Evolutionary conservation across 1,140 invertebrate genomes (phyloP).

Genomic region (Brachionus plicatilis): DNA sequence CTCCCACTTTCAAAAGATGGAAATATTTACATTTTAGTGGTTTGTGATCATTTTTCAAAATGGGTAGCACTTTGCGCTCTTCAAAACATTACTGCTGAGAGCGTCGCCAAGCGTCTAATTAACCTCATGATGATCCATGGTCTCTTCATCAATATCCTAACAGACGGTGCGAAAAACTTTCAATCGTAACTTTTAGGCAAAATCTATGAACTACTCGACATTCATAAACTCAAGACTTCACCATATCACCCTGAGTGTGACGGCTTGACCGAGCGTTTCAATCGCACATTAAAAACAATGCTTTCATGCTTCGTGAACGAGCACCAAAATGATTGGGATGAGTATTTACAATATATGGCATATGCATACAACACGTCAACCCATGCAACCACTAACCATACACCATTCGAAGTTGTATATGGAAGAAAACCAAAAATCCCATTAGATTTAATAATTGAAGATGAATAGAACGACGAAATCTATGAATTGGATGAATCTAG

Average conservation of each 20-base stretch:
- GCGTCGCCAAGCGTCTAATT: constrained; percentile 36
- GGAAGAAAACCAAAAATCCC: too few species aligned
- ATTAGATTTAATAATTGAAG: not conserved
- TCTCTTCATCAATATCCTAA: not conserved
- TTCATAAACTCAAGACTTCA: constrained; percentile 38
- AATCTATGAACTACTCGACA: constrained; percentile 13
- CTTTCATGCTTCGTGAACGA: not conserved
- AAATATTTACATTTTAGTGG: constrained; percentile 50
- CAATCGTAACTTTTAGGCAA: constrained; percentile 41
- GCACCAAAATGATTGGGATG: constrained; percentile 6
- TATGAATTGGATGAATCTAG: not conserved
- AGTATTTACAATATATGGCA: not conserved
- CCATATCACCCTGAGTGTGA: constrained; percentile 6
- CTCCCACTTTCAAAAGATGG: constrained; percentile 41
- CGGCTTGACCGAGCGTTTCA: constrained; percentile 12
- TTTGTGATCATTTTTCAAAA: constrained; percentile 53
- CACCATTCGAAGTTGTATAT: not conserved
- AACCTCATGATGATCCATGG: constrained; percentile 1
- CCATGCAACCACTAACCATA: not conserved
- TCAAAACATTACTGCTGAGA: not conserved
- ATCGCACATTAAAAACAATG: constrained; percentile 19
- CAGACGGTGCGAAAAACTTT: constrained; percentile 42
- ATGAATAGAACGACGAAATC: not conserved
- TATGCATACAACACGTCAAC: not conserved
- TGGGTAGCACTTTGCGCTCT: constrained; percentile 48